A percentile compares a stretch with the other conserved stretches of the same genome.
Conservation (phyloP, 2,888 invertebrate genomes). For the Neocrepidodera transversa region DNA sequence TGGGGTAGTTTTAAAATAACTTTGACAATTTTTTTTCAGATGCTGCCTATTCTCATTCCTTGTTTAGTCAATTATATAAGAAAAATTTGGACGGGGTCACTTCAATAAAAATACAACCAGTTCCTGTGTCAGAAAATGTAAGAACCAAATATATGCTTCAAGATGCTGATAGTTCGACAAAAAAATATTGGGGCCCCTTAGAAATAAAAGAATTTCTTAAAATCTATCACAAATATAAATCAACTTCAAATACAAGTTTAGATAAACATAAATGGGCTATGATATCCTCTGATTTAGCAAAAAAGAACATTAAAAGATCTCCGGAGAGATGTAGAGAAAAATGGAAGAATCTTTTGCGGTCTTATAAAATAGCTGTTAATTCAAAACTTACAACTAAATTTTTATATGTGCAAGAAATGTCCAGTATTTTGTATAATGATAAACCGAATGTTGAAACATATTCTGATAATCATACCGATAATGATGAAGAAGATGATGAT, state of each 20-base stretch:
- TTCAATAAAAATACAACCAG: background rate
- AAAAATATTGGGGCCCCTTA: background rate
- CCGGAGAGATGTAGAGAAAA: background rate
- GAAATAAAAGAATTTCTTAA: background rate
- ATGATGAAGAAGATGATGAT: background rate
- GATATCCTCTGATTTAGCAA: background rate
- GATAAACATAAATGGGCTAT: background rate
- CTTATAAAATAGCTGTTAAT: background rate
- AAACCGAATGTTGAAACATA: background rate
- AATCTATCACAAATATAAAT: background rate
- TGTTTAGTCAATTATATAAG: background rate
- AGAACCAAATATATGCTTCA: no score
- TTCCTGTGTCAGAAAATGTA: background rate
- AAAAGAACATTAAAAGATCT: background rate
- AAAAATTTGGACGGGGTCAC: background rate
- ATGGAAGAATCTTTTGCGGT: background rate
- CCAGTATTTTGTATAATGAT: conserved; percentile 4
- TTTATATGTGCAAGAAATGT: background rate
- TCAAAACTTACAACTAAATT: background rate
- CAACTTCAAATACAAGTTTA: background rate
- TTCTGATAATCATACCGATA: background rate
- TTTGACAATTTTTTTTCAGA: background rate
- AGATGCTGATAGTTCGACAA: background rate
- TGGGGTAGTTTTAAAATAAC: no score
- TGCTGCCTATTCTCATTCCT: background rate